phyloP scores from a whole-genome alignment of 2,113 vertebrate species.

The Macaca nemestrina region DNA sequence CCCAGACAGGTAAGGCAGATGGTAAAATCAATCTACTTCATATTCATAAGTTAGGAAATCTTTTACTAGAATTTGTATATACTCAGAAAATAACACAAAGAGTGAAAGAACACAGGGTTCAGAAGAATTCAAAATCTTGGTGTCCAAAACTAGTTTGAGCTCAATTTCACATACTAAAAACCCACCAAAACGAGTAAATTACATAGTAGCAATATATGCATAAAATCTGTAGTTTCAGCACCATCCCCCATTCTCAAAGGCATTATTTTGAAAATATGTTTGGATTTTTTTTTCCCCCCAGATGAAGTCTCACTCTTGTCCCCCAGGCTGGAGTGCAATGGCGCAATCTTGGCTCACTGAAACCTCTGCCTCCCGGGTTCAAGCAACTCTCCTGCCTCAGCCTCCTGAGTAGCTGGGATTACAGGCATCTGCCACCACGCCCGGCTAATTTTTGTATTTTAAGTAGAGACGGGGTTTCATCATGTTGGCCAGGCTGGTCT shows the following conservation, averaged over 20 bases:
- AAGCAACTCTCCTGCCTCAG: no score
- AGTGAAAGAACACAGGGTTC: not conserved
- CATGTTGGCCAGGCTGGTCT: no score
- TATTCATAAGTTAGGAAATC: not conserved
- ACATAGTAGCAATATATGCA: not conserved
- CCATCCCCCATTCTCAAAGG: not conserved
- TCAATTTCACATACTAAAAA: not conserved
- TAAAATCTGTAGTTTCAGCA: not conserved
- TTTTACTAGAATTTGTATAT: not conserved
- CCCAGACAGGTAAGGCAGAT: not conserved
- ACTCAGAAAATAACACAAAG: not conserved
- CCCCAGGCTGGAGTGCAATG: no score
- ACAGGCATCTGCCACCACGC: no score
- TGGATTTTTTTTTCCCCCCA: not conserved
- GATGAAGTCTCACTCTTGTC: no score
- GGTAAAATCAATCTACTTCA: not conserved
- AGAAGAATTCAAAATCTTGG: constrained; percentile 14
- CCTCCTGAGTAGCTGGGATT: no score
- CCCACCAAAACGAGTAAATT: not conserved
- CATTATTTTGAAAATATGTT: constrained; percentile 25
- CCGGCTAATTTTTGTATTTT: no score
- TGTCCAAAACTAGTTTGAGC: not conserved
- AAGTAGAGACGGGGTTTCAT: no score
- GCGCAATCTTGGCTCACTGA: no score
- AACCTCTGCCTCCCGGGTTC: no score